Evolutionary conservation across 1,140 invertebrate genomes (phyloP).

Genomic region (Hycleus phaleratus): DNA sequence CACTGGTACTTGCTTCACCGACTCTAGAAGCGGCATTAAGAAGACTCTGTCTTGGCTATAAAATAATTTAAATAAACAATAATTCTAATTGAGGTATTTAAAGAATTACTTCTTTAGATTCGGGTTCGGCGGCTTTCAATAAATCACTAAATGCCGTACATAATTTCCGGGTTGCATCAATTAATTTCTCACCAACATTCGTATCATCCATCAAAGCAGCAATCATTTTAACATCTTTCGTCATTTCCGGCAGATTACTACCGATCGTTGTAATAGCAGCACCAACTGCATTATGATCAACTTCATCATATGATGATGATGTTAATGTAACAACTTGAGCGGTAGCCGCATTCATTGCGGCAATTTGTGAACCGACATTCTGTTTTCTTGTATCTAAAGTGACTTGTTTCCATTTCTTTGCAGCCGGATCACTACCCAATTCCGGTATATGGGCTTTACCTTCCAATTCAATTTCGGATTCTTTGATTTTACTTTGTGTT

Average conservation of each 20-base stretch:
- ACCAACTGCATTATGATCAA: conserved; percentile 92
- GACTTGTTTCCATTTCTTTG: conserved; percentile 87
- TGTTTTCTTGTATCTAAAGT: conserved; percentile 94
- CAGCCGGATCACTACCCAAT: conserved; percentile 75
- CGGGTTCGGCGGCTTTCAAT: conserved; percentile 88
- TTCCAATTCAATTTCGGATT: conserved; percentile 75
- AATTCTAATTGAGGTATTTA: conserved; percentile 38
- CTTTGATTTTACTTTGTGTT: conserved; percentile 76
- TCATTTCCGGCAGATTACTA: conserved; percentile 92
- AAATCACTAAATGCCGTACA: conserved; percentile 93
- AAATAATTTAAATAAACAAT: conserved; percentile 28
- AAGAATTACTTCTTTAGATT: conserved; percentile 64
- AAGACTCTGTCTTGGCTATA: conserved; percentile 73
- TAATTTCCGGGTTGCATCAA: conserved; percentile 87
- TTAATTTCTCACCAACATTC: conserved; percentile 71
- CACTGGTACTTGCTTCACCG: conserved; percentile 90
- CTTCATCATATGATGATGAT: conserved; percentile 70
- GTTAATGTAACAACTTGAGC: conserved; percentile 90
- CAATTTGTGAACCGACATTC: conserved; percentile 91
- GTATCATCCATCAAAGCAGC: conserved; percentile 86
- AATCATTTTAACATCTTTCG: conserved; percentile 87
- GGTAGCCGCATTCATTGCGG: conserved; percentile 98
- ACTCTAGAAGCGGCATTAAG: conserved; percentile 90
- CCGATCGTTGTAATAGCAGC: conserved; percentile 96
- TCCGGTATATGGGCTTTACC: conserved; percentile 67